phyloP scores from a whole-genome alignment of 2,888 invertebrate genomes.

The Acrobasis suavella region DNA sequence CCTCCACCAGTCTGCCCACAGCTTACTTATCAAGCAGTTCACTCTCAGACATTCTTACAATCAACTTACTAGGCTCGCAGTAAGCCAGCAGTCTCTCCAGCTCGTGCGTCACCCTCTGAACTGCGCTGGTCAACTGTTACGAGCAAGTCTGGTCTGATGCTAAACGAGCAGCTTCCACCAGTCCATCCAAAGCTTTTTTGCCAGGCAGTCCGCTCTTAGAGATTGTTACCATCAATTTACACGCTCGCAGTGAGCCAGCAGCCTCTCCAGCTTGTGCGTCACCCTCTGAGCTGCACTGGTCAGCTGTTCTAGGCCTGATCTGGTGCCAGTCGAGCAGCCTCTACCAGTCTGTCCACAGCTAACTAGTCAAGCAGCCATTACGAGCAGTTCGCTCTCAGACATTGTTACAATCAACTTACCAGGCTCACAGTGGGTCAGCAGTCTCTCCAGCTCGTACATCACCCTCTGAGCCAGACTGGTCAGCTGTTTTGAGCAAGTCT shows the following conservation, averaged over 20 bases:
- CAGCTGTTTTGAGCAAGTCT: constrained; percentile 87
- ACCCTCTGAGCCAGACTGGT: constrained; percentile 93
- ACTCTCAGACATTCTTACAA: too few relatives aligned
- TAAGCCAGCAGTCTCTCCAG: constrained; percentile 95
- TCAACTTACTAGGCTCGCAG: constrained; percentile 86
- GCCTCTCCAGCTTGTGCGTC: constrained; percentile 92
- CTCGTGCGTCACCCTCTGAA: constrained; percentile 93
- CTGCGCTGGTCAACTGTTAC: constrained; percentile 91
- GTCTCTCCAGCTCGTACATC: constrained; percentile 92
- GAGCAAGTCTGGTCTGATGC: constrained; percentile 81
- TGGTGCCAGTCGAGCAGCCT: constrained; percentile 84
- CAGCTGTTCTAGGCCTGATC: constrained; percentile 85
- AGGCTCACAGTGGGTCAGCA: constrained; percentile 93
- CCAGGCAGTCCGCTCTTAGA: too few relatives aligned
- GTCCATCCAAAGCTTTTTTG: too few relatives aligned
- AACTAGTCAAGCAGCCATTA: too few relatives aligned
- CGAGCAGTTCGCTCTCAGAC: too few relatives aligned
- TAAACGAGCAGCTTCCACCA: constrained; percentile 88
- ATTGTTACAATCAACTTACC: constrained; percentile 73
- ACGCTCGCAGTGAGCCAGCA: constrained; percentile 93
- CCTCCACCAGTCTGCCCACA: constrained; percentile 95
- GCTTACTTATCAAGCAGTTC: too few relatives aligned
- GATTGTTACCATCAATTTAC: constrained; percentile 66
- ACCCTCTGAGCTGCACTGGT: constrained; percentile 94
- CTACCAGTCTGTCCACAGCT: constrained; percentile 94